Evolutionary conservation across 2,797 vertebrate species (phyloP).

Genomic region (Peromyscus nudipes): DNA sequence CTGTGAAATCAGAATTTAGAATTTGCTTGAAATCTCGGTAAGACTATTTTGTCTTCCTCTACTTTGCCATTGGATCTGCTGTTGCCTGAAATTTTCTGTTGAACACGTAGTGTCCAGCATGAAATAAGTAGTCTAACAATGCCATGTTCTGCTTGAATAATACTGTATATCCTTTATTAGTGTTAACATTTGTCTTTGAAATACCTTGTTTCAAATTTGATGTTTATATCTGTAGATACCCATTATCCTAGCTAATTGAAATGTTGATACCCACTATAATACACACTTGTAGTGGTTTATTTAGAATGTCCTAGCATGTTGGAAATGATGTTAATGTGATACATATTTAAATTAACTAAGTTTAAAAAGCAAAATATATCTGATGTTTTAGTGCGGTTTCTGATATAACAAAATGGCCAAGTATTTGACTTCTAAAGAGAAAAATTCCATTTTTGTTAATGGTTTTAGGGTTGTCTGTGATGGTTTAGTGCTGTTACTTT

Average conservation of each 20-base stretch:
- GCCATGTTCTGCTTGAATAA: constrained; percentile 6
- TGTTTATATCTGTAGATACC: background rate
- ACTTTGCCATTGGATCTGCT: constrained; percentile 1
- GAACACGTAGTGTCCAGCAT: background rate
- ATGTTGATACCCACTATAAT: constrained; percentile 4
- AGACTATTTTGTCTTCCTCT: constrained; percentile 31
- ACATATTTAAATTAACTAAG: constrained; percentile 5
- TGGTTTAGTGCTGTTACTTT: background rate
- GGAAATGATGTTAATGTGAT: constrained; percentile 32
- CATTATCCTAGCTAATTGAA: background rate
- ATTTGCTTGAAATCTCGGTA: constrained; percentile 37
- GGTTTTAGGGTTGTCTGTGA: background rate
- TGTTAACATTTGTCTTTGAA: constrained; percentile 31
- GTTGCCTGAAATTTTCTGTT: constrained; percentile 24
- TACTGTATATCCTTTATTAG: background rate
- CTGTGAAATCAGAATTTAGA: background rate
- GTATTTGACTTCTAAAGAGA: background rate
- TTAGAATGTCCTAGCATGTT: constrained; percentile 7
- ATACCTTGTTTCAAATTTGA: constrained; percentile 59
- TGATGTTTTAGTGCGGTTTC: constrained; percentile 40
- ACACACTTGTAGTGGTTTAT: constrained; percentile 35
- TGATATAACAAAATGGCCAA: background rate
- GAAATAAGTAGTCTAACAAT: constrained; percentile 34
- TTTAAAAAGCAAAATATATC: constrained; percentile 16
- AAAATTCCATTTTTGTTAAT: background rate